Conservation (phyloP, 2,113 vertebrate species). For the Charadrius vociferus region DNA sequence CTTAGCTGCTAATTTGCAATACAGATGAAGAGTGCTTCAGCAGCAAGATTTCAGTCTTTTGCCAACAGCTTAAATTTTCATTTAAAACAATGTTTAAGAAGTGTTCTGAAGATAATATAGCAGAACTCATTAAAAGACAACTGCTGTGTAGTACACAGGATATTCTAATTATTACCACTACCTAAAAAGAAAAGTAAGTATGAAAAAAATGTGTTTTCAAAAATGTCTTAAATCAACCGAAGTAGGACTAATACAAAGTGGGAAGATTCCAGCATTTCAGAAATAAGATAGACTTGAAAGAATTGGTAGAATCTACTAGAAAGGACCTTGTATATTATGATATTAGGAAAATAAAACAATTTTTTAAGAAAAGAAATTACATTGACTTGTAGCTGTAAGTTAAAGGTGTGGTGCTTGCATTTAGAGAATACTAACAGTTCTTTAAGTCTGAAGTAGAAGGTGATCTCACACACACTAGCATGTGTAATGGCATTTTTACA, state of each 20-base stretch:
- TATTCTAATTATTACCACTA: neutral
- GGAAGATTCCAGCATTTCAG: neutral
- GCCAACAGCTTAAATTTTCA: slow-evolving; percentile 19
- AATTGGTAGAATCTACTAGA: neutral
- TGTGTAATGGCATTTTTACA: neutral
- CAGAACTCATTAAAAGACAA: slow-evolving; percentile 12
- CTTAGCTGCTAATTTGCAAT: slow-evolving; percentile 31
- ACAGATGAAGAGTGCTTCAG: slow-evolving; percentile 1
- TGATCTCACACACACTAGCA: neutral
- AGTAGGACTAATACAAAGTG: neutral
- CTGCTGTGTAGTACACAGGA: neutral
- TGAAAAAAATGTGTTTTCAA: neutral
- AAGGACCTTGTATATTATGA: neutral
- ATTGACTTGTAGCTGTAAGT: neutral
- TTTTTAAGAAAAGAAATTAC: neutral
- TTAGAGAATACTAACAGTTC: neutral
- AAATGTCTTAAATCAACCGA: neutral
- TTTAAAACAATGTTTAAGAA: slow-evolving; percentile 23
- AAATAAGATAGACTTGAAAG: neutral
- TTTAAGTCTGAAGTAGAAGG: neutral
- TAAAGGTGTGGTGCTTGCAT: neutral
- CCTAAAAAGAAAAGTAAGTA: neutral
- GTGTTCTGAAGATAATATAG: neutral
- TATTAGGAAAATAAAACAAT: neutral
- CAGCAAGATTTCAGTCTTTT: neutral